These are phyloP conservation scores for Protaetia brevitarsis DNA, from an alignment of 1,140 invertebrate genomes.

Conservation along the genomic window DNA sequence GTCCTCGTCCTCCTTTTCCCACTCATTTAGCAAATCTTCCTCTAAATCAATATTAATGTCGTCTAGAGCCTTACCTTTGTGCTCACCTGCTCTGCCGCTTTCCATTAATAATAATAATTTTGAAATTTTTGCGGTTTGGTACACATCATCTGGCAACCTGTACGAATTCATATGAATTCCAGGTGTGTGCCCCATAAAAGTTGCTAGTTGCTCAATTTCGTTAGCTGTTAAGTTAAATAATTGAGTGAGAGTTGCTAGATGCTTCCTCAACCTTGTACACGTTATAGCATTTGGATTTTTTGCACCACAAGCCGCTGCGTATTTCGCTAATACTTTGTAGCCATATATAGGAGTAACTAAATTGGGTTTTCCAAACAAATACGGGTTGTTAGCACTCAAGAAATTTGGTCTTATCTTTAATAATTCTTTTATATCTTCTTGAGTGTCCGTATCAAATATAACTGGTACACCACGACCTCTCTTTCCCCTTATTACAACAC, in stretches of 20 bases:
- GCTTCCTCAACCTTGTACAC: too few species aligned
- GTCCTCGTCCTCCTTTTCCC: not conserved
- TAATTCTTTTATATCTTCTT: too few species aligned
- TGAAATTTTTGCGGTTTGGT: slow-evolving; percentile 40
- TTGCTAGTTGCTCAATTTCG: slow-evolving; percentile 30
- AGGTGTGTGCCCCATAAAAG: slow-evolving; percentile 33
- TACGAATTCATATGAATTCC: slow-evolving; percentile 31
- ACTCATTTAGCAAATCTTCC: slow-evolving; percentile 1
- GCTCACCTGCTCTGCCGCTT: not conserved
- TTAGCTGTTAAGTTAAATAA: slow-evolving; percentile 41
- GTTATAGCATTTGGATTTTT: too few species aligned
- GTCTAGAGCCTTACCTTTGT: slow-evolving; percentile 22
- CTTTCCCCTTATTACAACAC: slow-evolving; percentile 24
- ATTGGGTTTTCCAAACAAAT: too few species aligned
- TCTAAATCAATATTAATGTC: slow-evolving; percentile 17
- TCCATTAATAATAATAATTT: slow-evolving; percentile 30
- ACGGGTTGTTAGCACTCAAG: too few species aligned
- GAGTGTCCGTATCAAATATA: not conserved
- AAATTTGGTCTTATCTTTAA: too few species aligned
- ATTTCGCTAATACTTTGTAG: too few species aligned
- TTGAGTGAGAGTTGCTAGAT: slow-evolving; percentile 45
- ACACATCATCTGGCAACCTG: too few species aligned
- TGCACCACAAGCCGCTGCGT: too few species aligned
- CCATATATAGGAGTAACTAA: too few species aligned
- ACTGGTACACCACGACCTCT: slow-evolving; percentile 26